Conservation (phyloP, 2,113 vertebrate genomes). For the Salminus brasiliensis region DNA sequence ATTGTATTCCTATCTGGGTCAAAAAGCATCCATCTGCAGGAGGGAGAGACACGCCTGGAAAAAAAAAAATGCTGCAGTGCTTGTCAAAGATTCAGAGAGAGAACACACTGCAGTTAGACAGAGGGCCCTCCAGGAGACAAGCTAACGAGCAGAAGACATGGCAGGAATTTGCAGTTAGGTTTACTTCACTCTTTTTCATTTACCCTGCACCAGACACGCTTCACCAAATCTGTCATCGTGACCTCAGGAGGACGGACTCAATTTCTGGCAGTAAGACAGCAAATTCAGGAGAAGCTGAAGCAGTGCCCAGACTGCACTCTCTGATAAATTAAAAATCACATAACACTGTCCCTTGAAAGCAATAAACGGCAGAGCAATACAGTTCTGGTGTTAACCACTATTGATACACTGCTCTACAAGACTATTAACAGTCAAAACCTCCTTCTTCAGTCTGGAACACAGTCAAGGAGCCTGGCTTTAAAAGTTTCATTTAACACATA, state of each 20-base stretch:
- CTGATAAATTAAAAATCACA: conserved; percentile 16
- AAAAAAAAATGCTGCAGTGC: conserved; percentile 29
- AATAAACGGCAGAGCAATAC: conserved; percentile 1
- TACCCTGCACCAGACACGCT: not conserved
- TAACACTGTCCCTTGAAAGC: conserved; percentile 15
- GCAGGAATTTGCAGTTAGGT: not conserved
- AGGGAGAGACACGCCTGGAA: not conserved
- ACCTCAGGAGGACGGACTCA: not conserved
- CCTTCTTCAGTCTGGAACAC: not conserved
- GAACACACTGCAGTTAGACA: conserved; percentile 36
- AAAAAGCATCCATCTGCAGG: not conserved
- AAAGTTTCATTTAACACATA: not conserved
- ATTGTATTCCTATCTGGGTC: not conserved
- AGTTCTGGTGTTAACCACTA: not conserved
- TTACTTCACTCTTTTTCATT: not conserved
- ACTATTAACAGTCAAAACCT: not conserved
- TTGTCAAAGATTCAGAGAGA: conserved; percentile 22
- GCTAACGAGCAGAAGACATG: not conserved
- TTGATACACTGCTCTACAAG: not conserved
- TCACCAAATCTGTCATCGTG: not conserved
- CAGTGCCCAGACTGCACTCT: conserved; percentile 9
- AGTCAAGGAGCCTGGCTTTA: not conserved
- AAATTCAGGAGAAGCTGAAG: not conserved
- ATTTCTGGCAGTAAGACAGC: not conserved
- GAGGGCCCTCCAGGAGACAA: conserved; percentile 2